These are phyloP conservation scores for Neolamprologus longior DNA, from an alignment of 2,113 vertebrate genomes.

Conservation along the genomic window DNA sequence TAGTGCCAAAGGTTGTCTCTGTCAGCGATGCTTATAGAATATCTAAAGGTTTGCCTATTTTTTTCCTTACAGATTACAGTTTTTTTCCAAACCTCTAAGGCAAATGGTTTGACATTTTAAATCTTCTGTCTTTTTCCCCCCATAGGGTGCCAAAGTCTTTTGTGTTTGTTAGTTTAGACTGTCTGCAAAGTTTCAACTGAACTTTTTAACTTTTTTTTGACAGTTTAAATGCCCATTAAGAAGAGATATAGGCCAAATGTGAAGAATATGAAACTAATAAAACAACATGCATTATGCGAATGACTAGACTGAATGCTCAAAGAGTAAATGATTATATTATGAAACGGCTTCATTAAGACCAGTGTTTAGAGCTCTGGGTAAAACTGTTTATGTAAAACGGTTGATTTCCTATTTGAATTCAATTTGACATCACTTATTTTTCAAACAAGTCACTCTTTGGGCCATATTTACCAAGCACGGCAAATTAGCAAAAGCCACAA, in stretches of 20 bases:
- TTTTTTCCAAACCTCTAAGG: conserved; percentile 5
- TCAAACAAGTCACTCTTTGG: neutral
- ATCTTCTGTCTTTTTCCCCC: conserved; percentile 8
- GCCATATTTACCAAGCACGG: neutral
- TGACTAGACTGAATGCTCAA: neutral
- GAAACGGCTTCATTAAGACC: neutral
- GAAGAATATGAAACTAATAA: neutral
- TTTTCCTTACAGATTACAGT: conserved; percentile 8
- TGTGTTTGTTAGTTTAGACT: neutral
- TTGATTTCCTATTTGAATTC: neutral
- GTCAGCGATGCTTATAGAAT: conserved; percentile 6
- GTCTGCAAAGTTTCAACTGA: neutral
- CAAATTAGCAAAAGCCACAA: neutral
- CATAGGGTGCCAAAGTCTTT: neutral
- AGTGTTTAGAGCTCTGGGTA: neutral
- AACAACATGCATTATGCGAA: neutral
- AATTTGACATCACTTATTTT: neutral
- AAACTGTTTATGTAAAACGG: neutral
- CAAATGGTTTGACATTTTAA: conserved; percentile 33
- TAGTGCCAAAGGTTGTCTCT: neutral
- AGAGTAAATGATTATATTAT: neutral
- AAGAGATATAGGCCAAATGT: neutral
- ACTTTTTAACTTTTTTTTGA: neutral
- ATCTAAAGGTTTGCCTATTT: neutral
- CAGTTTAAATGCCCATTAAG: neutral